Conservation (phyloP, 2,113 vertebrate species). For the Hippocampus mohnikei region DNA sequence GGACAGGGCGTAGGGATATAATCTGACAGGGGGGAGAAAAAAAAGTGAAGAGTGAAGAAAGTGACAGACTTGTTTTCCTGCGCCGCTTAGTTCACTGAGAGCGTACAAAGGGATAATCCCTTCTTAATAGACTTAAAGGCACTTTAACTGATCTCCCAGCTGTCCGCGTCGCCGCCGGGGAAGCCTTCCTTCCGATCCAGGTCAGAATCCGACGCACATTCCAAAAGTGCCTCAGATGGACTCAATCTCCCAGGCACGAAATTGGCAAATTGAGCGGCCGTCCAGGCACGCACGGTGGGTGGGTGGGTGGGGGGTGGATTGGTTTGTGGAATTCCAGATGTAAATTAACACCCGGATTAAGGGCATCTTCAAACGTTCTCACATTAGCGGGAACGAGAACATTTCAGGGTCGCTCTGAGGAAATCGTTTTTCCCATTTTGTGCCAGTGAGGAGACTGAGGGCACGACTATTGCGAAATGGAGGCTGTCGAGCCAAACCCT, state of each 20-base stretch:
- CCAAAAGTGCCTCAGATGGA: conserved; percentile 7
- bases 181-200: conserved; percentile 24
- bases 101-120: conserved; percentile 66
- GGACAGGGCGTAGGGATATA: not conserved
- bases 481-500: no score
- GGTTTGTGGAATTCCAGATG: not conserved
- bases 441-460: no score
- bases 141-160: conserved; percentile 68
- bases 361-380: not conserved
- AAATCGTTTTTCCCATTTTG: no score
- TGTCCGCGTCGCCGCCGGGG: conserved; percentile 41
- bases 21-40: conserved; percentile 35
- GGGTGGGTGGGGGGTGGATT: no score
- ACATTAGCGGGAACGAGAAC: no score
- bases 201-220: conserved; percentile 47
- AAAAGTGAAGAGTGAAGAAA: conserved; percentile 29
- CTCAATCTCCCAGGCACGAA: not conserved
- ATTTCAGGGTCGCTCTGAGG: no score
- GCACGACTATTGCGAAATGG: no score
- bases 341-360: not conserved
- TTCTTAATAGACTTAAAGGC: conserved; percentile 70
- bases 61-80: conserved; percentile 39
- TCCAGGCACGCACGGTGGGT: no score
- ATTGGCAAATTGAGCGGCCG: no score
- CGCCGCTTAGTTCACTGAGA: conserved; percentile 41